Evolutionary conservation across 2,113 vertebrate genomes (phyloP).

Genomic region (Mirza zaza): DNA sequence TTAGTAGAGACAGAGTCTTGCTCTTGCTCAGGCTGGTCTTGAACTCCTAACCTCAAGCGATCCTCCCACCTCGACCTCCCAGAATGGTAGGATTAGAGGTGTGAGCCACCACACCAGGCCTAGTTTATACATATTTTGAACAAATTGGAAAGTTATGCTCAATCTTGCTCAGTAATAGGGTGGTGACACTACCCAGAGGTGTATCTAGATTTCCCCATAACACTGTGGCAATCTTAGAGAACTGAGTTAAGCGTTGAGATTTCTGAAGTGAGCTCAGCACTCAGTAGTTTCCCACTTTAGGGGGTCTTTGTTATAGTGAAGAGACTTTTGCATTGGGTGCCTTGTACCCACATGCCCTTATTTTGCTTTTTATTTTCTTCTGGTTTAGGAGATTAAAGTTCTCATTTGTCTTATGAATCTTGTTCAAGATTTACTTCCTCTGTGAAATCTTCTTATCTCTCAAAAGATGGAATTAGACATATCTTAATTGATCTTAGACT

Average conservation of each 20-base stretch:
- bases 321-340: background rate
- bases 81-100: no score
- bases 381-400: background rate
- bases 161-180: background rate
- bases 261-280: background rate
- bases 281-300: background rate
- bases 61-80: no score
- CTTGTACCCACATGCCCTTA: background rate
- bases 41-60: no score
- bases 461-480: background rate
- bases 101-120: no score
- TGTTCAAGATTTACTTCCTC: background rate
- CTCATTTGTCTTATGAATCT: background rate
- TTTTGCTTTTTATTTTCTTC: constrained; percentile 7
- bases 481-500: background rate
- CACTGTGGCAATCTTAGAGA: background rate
- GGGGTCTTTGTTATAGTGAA: background rate
- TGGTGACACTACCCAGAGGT: background rate
- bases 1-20: no score
- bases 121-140: background rate
- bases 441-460: background rate
- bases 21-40: no score
- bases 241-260: background rate
- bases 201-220: background rate
- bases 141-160: background rate